Evolutionary conservation across 1,140 invertebrate species (phyloP), one percentile per base, ranked within the genome.

Genomic region (Nebria ingens): DNA sequence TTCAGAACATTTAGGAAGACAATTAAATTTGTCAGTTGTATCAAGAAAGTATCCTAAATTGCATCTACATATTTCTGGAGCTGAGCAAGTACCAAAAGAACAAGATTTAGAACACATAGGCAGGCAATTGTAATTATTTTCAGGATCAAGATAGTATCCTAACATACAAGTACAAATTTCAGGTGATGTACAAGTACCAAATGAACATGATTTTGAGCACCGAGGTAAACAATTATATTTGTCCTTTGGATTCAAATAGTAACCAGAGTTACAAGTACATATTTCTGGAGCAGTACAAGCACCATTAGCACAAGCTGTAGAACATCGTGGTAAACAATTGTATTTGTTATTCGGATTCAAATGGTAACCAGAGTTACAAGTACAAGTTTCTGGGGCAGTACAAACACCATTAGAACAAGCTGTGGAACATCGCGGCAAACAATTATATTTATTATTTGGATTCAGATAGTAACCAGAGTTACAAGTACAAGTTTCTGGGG

Each of bases 291-390:
- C 73, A 12, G 74, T 75, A 58, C 84, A 86, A 25, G 70, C 75
- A 3, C 79, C 79, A 58, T 78, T 68, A 1, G 64, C 62, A 62
- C 84, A 86, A 6, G 74, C 73, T 2, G 72, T 69, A 0, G 67
- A 68, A 59, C 85, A 87, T n/a, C n/a, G n/a, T n/a, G n/a, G n/a
- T n/a, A n/a, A n/a, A 53, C 78, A 80, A 9, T 68, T 40, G 19
- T 25, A 51, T 4, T 29, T 15, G n/a, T 23, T 21, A 2, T 42
- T 20, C 9, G 54, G 2, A 3, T 56, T 42, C 13, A 53, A 13
- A 23, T 57, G 22, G 50, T 62, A 69, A 20, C 66, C 68, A 0
- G 52, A 3, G 17, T 64, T 40, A 21, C 68, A 73, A 0, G 34
- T 21, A 51, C 71, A 74, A 2, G 3, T 23, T 3, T 67, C 61